Base-by-base conservation (phyloP, 2,113 vertebrate genomes). In the Centropristis striata region DNA sequence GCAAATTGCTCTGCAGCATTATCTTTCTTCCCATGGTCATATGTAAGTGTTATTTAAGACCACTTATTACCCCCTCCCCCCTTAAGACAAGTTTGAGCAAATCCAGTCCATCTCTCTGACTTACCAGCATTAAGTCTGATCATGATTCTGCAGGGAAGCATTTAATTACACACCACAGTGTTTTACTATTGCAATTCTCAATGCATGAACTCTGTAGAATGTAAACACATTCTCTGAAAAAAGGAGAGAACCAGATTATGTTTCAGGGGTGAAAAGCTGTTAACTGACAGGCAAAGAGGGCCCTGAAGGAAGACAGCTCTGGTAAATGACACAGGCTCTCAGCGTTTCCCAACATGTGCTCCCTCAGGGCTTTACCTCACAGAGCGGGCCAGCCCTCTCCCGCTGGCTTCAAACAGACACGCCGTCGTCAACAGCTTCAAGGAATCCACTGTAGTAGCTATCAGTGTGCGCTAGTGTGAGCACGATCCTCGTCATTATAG, bases 381-480 rank as follows among this genome's bases (percentile, higher is more conserved):
- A 84, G 64, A 87, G 41, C 3, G 16, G 78, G 49, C 70, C 76
- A 55, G 46, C 37, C 84, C 75, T 58, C 67, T 55, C 75, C 84
- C 13, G 49, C 83, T 70, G 87, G 44, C 68, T 90, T 90, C 86
- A 88, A 82, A 92, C 83, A 79, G 78, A 74, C 77, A 66, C 8
- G 3, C 69, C 4, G 20, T 46, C 67, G 16, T 82, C 63, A 78
- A 66, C 78, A 13, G 71, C 73, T 68, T 86, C 32, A 59, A 64
- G 74, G 74, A 83, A 55, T 63, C 69, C 60, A 21, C 70, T 53
- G 68, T 25, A 55, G 44, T 44, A 37, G 79, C 70, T 67, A 23
- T 76, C 68, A 50, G 76, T 41, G 23, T n/a, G 51, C 51, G 8
- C 63, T 55, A 68, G 67, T 61, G 81, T 77, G 64, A 79, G 70